phyloP scores from a whole-genome alignment of 2,888 invertebrate genomes.

The Apantesis nais region DNA sequence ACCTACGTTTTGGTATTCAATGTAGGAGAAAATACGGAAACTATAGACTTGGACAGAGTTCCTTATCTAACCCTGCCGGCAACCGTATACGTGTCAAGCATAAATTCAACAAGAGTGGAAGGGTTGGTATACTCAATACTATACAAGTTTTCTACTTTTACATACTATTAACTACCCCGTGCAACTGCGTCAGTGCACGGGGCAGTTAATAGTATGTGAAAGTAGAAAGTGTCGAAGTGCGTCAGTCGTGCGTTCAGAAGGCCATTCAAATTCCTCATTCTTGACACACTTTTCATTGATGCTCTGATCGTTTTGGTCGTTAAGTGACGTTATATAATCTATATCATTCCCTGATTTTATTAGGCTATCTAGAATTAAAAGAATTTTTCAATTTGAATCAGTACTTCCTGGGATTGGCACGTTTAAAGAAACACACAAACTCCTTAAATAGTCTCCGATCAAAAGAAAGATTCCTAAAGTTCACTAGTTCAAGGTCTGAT shows the following conservation, averaged over 20 bases:
- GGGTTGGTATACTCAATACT: constrained; percentile 57
- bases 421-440: not conserved
- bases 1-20: constrained; percentile 82
- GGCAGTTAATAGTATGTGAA: not conserved
- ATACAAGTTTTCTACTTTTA: not conserved
- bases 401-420: not conserved
- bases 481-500: not conserved
- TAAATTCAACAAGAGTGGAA: constrained; percentile 59
- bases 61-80: constrained; percentile 55
- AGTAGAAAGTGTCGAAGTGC: too few relatives aligned
- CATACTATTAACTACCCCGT: not conserved
- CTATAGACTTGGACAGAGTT: constrained; percentile 67
- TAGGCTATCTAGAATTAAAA: too few relatives aligned
- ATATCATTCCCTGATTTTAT: too few relatives aligned
- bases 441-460: not conserved
- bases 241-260: too few relatives aligned
- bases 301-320: too few relatives aligned
- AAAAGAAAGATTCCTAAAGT: not conserved
- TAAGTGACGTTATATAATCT: too few relatives aligned
- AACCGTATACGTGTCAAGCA: constrained; percentile 63
- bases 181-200: too few relatives aligned
- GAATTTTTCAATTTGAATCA: not conserved
- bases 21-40: constrained; percentile 70
- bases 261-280: too few relatives aligned
- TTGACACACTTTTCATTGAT: too few relatives aligned